Percentiles rank a stretch among this genome's conserved stretches.
phyloP scores from a whole-genome alignment of 30 jellyfish, hydroid and myxozoan species.

The Pseudorhiza aurosa region DNA sequence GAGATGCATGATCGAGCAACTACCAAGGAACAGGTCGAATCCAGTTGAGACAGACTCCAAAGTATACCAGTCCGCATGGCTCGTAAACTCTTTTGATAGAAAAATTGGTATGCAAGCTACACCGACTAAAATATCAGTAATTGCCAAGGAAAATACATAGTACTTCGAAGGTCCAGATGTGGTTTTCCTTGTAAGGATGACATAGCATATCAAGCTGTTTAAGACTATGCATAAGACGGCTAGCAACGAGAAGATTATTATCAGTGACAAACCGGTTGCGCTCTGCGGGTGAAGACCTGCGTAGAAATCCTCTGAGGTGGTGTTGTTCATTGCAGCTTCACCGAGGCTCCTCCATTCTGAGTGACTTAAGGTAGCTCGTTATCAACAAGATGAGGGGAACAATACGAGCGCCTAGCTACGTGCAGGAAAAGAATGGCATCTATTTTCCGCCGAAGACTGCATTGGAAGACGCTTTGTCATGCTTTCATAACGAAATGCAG shows the following conservation, averaged over 20 bases:
- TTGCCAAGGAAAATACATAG: conserved; percentile 2
- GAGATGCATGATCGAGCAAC: conserved; percentile 3
- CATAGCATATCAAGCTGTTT: not conserved
- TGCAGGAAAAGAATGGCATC: too few species aligned
- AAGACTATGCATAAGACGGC: not conserved
- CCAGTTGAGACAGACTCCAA: not conserved
- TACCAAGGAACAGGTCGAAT: not conserved
- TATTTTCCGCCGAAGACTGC: too few species aligned
- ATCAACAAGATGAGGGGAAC: too few species aligned
- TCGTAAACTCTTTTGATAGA: not conserved
- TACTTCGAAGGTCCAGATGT: not conserved
- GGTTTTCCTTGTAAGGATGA: not conserved
- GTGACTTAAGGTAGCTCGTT: too few species aligned
- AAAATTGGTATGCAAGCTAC: not conserved
- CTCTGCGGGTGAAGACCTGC: not conserved
- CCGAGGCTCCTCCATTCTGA: too few species aligned
- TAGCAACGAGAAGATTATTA: not conserved
- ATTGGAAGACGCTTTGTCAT: too few species aligned
- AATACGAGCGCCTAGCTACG: too few species aligned
- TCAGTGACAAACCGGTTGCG: not conserved
- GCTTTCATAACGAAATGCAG: too few species aligned
- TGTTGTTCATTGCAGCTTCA: not conserved
- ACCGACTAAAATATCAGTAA: conserved; percentile 2
- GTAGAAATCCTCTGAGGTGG: not conserved
- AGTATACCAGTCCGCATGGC: not conserved